Conservation (phyloP, 2,888 invertebrate species). For the Sepiola atlantica region DNA sequence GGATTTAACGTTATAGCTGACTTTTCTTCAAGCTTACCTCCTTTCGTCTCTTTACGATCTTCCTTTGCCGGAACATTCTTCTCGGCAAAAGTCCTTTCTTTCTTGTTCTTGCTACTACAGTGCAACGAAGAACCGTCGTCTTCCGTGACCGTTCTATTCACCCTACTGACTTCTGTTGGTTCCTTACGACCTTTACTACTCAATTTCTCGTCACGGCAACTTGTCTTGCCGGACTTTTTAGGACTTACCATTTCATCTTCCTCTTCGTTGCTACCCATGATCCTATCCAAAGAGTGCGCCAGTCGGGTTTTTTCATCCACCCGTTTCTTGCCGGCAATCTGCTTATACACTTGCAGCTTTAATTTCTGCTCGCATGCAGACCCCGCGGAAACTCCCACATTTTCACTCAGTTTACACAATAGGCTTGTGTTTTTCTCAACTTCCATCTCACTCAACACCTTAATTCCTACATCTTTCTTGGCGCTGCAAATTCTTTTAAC, state of each 20-base stretch:
- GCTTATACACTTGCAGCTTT: background rate
- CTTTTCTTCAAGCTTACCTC: background rate
- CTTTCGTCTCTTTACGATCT: background rate
- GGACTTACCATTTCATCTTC: background rate
- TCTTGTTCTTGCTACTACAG: background rate
- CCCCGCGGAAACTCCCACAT: background rate
- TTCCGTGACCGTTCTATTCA: background rate
- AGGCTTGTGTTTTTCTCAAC: conserved; percentile 33
- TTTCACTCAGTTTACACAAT: background rate
- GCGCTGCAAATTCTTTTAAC: too few species aligned
- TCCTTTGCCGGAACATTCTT: background rate
- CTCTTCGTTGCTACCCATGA: conserved; percentile 34
- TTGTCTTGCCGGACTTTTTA: background rate
- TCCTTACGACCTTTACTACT: background rate
- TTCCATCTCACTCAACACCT: conserved; percentile 36
- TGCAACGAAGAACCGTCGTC: background rate
- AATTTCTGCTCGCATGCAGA: background rate
- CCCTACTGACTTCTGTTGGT: background rate
- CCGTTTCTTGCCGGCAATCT: background rate
- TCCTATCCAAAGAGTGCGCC: background rate
- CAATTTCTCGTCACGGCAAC: background rate
- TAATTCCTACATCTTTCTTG: background rate
- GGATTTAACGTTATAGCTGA: background rate
- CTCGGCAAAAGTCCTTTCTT: background rate
- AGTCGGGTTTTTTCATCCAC: background rate